Percentiles rank a stretch among this genome's conserved stretches.
Conservation (phyloP, 1,140 invertebrate genomes). For the Agraylea sexmaculata region DNA sequence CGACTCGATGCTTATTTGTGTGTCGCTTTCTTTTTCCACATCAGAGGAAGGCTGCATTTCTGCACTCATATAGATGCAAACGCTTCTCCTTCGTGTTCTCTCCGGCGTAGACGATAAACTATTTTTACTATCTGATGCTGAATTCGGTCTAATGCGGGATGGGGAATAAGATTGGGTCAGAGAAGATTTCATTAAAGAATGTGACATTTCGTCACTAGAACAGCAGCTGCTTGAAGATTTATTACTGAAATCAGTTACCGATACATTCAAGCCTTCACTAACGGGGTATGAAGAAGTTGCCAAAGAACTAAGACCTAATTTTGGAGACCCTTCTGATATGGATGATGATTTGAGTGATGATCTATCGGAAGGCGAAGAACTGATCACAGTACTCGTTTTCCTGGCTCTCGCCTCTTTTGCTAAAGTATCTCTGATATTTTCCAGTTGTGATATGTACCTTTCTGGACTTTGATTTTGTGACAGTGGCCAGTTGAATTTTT, state of each 20-base stretch:
- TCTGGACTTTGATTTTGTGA: constrained; percentile 17
- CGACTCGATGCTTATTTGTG: too few relatives aligned
- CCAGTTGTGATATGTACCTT: constrained; percentile 13
- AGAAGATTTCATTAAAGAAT: constrained; percentile 10
- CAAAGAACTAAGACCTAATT: constrained; percentile 20
- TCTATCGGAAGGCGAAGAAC: constrained; percentile 15
- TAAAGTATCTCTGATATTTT: constrained; percentile 1
- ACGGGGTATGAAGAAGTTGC: constrained; percentile 19
- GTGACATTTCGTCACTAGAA: constrained; percentile 19
- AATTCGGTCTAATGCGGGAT: constrained; percentile 24
- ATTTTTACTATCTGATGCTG: neutral
- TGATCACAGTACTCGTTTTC: constrained; percentile 8
- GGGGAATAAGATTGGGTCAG: constrained; percentile 26
- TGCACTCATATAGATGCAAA: constrained; percentile 18
- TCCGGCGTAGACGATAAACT: constrained; percentile 6
- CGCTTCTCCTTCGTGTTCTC: constrained; percentile 18
- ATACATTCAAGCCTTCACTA: constrained; percentile 10
- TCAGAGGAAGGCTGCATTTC: too few relatives aligned
- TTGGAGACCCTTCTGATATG: constrained; percentile 17
- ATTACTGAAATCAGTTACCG: constrained; percentile 15
- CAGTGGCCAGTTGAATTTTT: constrained; percentile 9
- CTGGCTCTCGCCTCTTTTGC: constrained; percentile 3
- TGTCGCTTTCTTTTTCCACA: too few relatives aligned
- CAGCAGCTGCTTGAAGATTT: constrained; percentile 19
- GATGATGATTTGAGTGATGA: constrained; percentile 18